phyloP scores from a whole-genome alignment of 2,113 vertebrate species.

The Egretta garzetta region DNA sequence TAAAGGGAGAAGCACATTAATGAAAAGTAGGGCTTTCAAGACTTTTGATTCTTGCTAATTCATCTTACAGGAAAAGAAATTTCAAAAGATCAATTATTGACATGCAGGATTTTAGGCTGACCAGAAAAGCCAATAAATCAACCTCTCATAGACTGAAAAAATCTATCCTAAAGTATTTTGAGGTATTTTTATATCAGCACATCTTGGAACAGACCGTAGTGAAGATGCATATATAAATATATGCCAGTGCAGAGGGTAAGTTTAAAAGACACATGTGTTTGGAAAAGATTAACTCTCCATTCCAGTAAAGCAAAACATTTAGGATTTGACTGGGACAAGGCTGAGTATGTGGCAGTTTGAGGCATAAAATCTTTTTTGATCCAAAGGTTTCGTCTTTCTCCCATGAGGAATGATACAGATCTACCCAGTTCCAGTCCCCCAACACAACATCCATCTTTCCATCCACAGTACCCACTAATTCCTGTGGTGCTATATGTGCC shows the following conservation, averaged over 20 bases:
- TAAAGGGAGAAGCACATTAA: not conserved
- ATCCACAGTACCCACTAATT: not conserved
- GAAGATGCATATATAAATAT: not conserved
- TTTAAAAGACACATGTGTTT: not conserved
- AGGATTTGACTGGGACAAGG: not conserved
- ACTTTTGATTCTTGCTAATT: not conserved
- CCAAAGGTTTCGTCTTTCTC: not conserved
- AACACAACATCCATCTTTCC: not conserved
- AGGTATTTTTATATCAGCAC: not conserved
- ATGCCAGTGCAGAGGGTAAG: not conserved
- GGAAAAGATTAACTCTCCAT: not conserved
- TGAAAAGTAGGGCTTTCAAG: not conserved
- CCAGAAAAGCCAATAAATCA: not conserved
- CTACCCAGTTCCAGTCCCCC: not conserved
- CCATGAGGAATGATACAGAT: not conserved
- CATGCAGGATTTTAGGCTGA: not conserved
- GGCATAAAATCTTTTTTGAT: not conserved
- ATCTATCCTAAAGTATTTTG: not conserved
- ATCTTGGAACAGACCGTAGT: not conserved
- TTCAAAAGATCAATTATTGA: not conserved
- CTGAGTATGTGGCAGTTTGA: not conserved
- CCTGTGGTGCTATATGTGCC: not conserved
- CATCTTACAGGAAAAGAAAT: not conserved
- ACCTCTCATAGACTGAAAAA: not conserved
- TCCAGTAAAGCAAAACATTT: not conserved